A percentile compares a stretch with the other conserved stretches of the same genome.
Conservation (phyloP, 2,888 invertebrate genomes). For the Aphidius colemani region DNA sequence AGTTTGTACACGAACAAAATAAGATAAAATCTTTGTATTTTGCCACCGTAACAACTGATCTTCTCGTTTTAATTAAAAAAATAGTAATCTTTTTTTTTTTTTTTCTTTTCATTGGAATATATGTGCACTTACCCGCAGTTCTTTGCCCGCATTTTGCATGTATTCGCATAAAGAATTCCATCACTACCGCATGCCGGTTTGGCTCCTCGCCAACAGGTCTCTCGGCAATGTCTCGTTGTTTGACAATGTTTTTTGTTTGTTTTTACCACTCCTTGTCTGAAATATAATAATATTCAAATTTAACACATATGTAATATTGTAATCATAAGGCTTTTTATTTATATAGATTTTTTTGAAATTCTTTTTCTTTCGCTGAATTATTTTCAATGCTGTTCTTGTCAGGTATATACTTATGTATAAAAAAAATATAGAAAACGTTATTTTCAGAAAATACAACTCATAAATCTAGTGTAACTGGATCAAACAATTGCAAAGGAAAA, state of each 20-base stretch:
- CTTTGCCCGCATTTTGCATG: slow-evolving; percentile 89
- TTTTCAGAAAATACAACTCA: not conserved
- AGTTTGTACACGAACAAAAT: not conserved
- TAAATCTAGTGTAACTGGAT: not conserved
- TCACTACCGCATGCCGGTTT: slow-evolving; percentile 89
- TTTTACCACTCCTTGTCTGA: slow-evolving; percentile 81
- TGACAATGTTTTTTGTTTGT: slow-evolving; percentile 91
- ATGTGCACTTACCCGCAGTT: slow-evolving; percentile 77
- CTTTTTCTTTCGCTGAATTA: not conserved
- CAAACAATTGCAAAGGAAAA: not conserved
- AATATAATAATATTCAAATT: not conserved
- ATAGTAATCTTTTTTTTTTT: not conserved
- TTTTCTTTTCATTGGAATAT: no score
- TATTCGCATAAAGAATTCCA: slow-evolving; percentile 85
- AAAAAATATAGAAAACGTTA: not conserved
- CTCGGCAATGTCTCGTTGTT: slow-evolving; percentile 87
- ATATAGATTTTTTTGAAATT: not conserved
- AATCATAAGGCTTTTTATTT: not conserved
- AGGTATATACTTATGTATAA: not conserved
- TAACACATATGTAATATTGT: not conserved
- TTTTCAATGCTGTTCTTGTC: no score
- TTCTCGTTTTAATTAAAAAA: not conserved
- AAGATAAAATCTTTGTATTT: slow-evolving; percentile 3
- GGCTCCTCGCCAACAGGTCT: slow-evolving; percentile 88
- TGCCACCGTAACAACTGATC: no score